Evolutionary conservation across 2,797 vertebrate species (phyloP).

Genomic region (Myotis daubentonii): DNA sequence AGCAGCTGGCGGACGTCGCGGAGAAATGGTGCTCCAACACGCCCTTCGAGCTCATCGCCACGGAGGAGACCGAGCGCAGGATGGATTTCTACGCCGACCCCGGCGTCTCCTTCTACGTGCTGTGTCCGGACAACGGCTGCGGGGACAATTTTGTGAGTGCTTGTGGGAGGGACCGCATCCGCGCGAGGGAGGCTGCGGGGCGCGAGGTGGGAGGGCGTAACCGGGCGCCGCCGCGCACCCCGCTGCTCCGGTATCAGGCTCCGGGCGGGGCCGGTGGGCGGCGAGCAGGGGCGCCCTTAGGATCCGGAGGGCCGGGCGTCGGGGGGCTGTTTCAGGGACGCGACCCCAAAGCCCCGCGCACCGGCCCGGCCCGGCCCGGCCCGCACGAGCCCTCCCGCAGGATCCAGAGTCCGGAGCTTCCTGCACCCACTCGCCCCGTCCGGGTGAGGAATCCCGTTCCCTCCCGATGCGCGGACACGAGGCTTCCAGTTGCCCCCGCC

Average conservation of each 20-base stretch:
- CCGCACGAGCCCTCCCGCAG: background rate
- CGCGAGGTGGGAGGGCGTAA: background rate
- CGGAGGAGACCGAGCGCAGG: conserved; percentile 95
- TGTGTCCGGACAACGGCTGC: conserved; percentile 94
- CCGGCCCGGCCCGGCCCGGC: background rate
- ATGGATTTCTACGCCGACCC: conserved; percentile 99
- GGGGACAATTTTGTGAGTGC: conserved; percentile 97
- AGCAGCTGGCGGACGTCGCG: conserved; percentile 96
- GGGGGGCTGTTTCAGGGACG: background rate
- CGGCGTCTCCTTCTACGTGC: conserved; percentile 97
- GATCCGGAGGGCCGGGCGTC: background rate
- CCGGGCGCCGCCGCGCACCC: background rate
- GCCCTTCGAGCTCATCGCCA: conserved; percentile 97
- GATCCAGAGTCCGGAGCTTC: background rate
- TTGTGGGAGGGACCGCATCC: background rate
- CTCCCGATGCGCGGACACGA: background rate
- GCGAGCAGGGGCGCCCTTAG: background rate
- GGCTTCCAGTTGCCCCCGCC: conserved; percentile 20
- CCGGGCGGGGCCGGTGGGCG: background rate
- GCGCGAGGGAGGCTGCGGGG: background rate
- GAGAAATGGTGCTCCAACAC: conserved; percentile 97
- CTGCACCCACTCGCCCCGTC: background rate
- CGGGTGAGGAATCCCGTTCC: background rate
- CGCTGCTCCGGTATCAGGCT: background rate
- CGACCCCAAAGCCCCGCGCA: background rate